Conservation (phyloP, 2,888 invertebrate genomes). For the Eupithecia pulchellata region DNA sequence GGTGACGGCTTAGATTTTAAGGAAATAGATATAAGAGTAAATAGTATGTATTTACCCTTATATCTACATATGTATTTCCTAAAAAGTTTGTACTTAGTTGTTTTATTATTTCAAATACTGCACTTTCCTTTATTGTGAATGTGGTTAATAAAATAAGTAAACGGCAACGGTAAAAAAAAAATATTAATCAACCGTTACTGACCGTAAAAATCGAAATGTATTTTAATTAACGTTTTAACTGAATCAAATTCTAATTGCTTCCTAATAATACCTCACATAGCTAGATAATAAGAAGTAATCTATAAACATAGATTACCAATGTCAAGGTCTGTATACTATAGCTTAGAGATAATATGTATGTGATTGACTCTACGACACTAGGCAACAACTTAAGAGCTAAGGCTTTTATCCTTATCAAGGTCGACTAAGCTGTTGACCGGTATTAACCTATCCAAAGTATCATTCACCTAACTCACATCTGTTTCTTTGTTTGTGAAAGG, state of each 20-base stretch:
- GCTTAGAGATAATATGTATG: neutral
- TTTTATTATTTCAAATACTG: no score
- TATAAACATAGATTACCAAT: neutral
- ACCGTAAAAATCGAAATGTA: neutral
- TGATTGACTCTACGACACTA: neutral
- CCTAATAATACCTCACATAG: neutral
- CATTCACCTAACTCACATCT: neutral
- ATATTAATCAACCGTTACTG: neutral
- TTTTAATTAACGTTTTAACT: neutral
- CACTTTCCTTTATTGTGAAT: no score
- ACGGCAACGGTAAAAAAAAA: neutral
- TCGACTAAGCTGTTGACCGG: neutral
- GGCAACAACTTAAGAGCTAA: neutral
- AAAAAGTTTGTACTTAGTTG: no score
- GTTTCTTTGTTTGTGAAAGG: neutral
- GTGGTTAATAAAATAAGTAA: no score
- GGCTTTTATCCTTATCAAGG: neutral
- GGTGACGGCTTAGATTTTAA: no score
- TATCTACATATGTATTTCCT: no score
- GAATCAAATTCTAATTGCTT: neutral
- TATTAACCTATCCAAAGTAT: neutral
- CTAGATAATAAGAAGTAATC: conserved; percentile 2
- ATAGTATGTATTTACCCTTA: no score
- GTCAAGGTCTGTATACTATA: neutral
- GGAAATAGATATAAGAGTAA: no score